phyloP scores from a whole-genome alignment of 2,797 vertebrate genomes.

The Labroides dimidiatus region DNA sequence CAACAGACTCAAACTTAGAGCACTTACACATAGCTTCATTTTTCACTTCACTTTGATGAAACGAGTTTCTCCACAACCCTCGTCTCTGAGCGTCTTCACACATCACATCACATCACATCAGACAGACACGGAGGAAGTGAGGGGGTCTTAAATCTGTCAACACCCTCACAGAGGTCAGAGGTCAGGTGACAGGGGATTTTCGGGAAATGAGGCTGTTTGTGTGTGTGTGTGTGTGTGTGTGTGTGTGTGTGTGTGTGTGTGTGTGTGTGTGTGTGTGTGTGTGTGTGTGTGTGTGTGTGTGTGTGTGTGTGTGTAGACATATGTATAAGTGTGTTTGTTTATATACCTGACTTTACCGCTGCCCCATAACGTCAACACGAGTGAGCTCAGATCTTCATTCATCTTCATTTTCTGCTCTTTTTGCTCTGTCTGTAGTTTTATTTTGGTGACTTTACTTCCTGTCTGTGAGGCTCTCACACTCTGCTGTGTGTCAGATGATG shows the following conservation, averaged over 20 bases:
- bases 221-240: constrained; percentile 38
- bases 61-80: background rate
- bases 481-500: too few relatives aligned
- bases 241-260: constrained; percentile 27
- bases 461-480: background rate
- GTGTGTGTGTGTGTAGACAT: constrained; percentile 16
- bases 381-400: background rate
- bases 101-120: constrained; percentile 30
- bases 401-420: background rate
- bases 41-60: background rate
- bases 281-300: constrained; percentile 30
- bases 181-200: constrained; percentile 52
- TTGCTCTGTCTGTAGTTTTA: too few relatives aligned
- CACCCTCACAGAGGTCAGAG: constrained; percentile 57
- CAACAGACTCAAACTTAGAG: too few relatives aligned
- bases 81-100: background rate
- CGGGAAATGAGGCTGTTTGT: constrained; percentile 45
- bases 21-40: too few relatives aligned
- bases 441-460: constrained; percentile 1
- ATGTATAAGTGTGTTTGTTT: constrained; percentile 21
- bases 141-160: constrained; percentile 64
- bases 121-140: constrained; percentile 43
- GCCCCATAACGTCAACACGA: constrained; percentile 13
- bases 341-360: background rate
- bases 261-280: constrained; percentile 33